Base-by-base conservation (phyloP, 2,113 vertebrate species). In the Neogale vison region DNA sequence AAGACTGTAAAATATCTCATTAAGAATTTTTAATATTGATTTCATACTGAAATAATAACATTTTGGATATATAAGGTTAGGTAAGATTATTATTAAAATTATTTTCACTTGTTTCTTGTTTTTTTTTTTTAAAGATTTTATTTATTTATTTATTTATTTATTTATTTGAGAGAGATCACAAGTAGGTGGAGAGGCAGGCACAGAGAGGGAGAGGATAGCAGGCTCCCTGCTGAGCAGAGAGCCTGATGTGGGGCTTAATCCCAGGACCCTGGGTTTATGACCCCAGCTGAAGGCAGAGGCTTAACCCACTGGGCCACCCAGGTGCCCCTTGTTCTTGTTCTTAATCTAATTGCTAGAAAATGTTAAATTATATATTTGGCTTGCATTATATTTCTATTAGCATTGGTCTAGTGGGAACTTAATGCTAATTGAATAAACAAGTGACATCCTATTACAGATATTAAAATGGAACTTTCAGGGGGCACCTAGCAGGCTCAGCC, bases 1-100 rank as follows among this genome's bases (percentile, higher is more conserved):
- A 77, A 81, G n/a, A 88, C 65, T 87, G 36, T 85, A 90, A 83
- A 59, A 52, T 20, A 80, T 36, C 34, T 90, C 69, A 63, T 69
- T 85, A 50, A 17, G 77, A 82, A 80, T 90, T 80, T 88, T 67
- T 45, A 93, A 90, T 67, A 96, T 8, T 65, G 36, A 80, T 80
- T 84, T 87, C 36, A 76, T 55, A 24, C 55, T 67, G 47, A 94
- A 87, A 93, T 59, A 20, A 69, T 34, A 69, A 77, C 34, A 57
- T 36, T 92, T 95, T 42, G 50, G 26, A 80, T 91, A 57, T 47
- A 39, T 17, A 69, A 20, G 3, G 24, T 91, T 80, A 80, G 77
- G 77, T 34, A 52, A 79, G 50, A 57, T 47, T 88, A 77, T 71
- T 82, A 20, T 57, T 96, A 69, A 96, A 95, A 77, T 18, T 59